These are phyloP conservation scores for Torymus tubicola DNA, from an alignment of 2,888 invertebrate species.

Conservation along the genomic window DNA sequence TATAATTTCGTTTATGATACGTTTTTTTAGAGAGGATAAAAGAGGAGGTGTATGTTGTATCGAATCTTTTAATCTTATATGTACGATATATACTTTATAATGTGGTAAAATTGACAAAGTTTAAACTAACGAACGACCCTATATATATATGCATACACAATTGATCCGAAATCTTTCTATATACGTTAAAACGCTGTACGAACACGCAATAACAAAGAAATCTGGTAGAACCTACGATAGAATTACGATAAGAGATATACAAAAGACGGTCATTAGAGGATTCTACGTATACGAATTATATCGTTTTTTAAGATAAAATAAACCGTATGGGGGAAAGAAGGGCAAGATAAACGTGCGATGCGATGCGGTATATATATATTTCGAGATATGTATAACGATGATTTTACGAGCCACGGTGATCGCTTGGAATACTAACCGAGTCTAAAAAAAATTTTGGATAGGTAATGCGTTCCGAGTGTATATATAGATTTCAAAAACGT, in stretches of 20 bases:
- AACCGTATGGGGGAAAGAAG: too few relatives aligned
- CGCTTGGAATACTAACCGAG: too few relatives aligned
- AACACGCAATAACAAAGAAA: conserved; percentile 21
- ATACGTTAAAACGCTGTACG: conserved; percentile 16
- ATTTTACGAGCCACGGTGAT: too few relatives aligned
- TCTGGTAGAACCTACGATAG: conserved; percentile 48
- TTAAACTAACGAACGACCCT: conserved; percentile 55
- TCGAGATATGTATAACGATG: too few relatives aligned
- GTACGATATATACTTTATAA: too few relatives aligned
- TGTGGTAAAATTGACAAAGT: conserved; percentile 44
- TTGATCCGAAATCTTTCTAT: conserved; percentile 35
- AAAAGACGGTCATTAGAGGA: not conserved
- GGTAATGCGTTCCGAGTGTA: too few relatives aligned
- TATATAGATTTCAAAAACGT: too few relatives aligned
- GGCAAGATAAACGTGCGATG: too few relatives aligned
- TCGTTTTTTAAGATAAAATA: too few relatives aligned
- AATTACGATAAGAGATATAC: conserved; percentile 1
- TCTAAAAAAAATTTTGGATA: too few relatives aligned
- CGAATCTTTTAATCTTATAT: conserved; percentile 11
- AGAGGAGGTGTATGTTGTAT: conserved; percentile 35
- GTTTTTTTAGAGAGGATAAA: conserved; percentile 16
- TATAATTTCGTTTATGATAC: not conserved
- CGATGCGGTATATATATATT: too few relatives aligned
- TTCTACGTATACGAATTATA: too few relatives aligned
- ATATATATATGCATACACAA: conserved; percentile 8